These are phyloP conservation scores for Aleadryas rufinucha DNA, from an alignment of 2,113 vertebrate species.

Conservation along the genomic window DNA sequence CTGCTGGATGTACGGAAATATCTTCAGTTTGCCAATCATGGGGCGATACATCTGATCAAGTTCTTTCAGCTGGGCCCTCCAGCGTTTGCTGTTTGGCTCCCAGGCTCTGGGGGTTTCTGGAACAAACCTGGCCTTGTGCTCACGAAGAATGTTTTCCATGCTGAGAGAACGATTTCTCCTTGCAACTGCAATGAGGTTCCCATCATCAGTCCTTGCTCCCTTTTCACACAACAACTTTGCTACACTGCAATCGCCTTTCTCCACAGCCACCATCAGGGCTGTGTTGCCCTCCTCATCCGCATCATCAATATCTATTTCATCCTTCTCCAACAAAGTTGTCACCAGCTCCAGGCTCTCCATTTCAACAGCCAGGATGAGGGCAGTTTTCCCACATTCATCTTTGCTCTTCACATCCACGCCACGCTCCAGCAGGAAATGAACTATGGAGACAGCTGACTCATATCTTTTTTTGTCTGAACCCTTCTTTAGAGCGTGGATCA, in stretches of 20 bases:
- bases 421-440: neutral
- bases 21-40: conserved; percentile 68
- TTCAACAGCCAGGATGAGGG: conserved; percentile 70
- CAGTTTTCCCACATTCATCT: conserved; percentile 58
- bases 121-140: neutral
- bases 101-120: neutral
- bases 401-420: conserved; percentile 30
- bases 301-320: conserved; percentile 37
- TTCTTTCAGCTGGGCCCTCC: conserved; percentile 27
- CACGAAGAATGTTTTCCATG: neutral
- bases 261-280: conserved; percentile 59
- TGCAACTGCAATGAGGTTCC: neutral
- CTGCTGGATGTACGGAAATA: neutral
- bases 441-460: neutral
- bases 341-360: conserved; percentile 23
- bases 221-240: conserved; percentile 24
- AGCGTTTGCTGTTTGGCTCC: conserved; percentile 53
- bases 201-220: conserved; percentile 17
- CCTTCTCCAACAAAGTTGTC: conserved; percentile 42
- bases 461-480: fast-evolving
- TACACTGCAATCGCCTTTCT: neutral
- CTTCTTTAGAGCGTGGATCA: conserved; percentile 40
- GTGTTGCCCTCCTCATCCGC: conserved; percentile 47
- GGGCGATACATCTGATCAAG: conserved; percentile 20
- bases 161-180: neutral